Evolutionary conservation across 2,888 invertebrate species (phyloP), one percentile per base, ranked within the genome.

Genomic region (Cantharis flavilabris): DNA sequence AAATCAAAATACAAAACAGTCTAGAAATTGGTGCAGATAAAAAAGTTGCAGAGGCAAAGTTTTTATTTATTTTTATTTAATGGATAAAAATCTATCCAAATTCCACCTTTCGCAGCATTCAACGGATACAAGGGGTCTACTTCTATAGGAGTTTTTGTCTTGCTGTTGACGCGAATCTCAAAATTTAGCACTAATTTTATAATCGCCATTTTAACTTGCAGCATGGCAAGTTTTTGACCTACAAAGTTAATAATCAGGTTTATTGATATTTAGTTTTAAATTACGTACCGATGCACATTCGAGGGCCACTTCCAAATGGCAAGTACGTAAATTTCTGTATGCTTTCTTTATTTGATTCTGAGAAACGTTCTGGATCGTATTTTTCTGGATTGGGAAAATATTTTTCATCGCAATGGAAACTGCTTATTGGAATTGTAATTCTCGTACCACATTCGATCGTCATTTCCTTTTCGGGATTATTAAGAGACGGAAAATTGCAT

Each of bases 361-460:
- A 82, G 82, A 89, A 89, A 28, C 89, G 81, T 28, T 88, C 88
- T 0, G 89, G 89, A 77, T 87, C 85, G 80, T 87, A 89, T 73
- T 83, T 82, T 13, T 86, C 82, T 0, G 89, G 89, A 14, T 88
- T 83, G 1, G 87, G 85, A 77, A 84, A 89, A 82, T 86, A 86
- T 69, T 87, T 83, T 1, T 85, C 81, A 81, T 89, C 88, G 16
- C 77, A 81, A 67, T 89, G 89, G 1, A 89, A 65, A 0, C 83
- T 85, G 28, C 79, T 76, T 0, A 86, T 64, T 0, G 89, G 87
- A 9, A 89, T 80, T 3, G 84, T 69, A 1, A 89, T 82, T 1
- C 83, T 49, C 18, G 80, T 83, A 9, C 86, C 87, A 63, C 65
- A 67, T 69, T 79, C 77, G 26, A 83, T 76, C 1, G 69, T 67